A percentile compares a stretch with the other conserved stretches of the same genome.
These are phyloP conservation scores for Cynopterus sphinx DNA, from an alignment of 2,797 vertebrate species.

Conservation along the genomic window DNA sequence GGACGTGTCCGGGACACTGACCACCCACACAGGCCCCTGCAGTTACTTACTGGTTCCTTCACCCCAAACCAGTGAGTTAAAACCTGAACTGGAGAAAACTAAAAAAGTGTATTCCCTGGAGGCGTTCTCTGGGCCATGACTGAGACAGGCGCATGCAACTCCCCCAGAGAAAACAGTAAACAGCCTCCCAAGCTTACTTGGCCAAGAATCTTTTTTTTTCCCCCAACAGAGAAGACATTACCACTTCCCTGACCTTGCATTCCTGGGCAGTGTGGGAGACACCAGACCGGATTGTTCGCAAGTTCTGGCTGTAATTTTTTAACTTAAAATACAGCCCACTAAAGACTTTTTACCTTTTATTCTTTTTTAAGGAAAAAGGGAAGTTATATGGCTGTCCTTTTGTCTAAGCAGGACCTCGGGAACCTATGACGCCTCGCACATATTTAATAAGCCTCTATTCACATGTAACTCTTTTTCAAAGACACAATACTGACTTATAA, in stretches of 20 bases:
- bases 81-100: background rate
- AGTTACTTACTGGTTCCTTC: background rate
- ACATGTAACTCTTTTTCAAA: background rate
- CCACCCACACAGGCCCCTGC: background rate
- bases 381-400: background rate
- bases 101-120: background rate
- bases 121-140: accelerated
- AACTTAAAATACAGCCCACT: background rate
- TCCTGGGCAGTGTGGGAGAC: background rate
- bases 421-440: background rate
- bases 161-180: accelerated
- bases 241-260: background rate
- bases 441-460: background rate
- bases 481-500: background rate
- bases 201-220: background rate
- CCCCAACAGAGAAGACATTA: background rate
- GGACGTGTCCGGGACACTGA: background rate
- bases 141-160: accelerated
- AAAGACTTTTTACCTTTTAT: background rate
- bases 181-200: accelerated
- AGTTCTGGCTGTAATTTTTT: background rate
- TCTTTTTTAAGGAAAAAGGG: background rate
- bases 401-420: background rate
- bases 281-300: background rate
- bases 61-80: background rate